Evolutionary conservation across 2,797 vertebrate genomes (phyloP).

Genomic region (Nasua narica): DNA sequence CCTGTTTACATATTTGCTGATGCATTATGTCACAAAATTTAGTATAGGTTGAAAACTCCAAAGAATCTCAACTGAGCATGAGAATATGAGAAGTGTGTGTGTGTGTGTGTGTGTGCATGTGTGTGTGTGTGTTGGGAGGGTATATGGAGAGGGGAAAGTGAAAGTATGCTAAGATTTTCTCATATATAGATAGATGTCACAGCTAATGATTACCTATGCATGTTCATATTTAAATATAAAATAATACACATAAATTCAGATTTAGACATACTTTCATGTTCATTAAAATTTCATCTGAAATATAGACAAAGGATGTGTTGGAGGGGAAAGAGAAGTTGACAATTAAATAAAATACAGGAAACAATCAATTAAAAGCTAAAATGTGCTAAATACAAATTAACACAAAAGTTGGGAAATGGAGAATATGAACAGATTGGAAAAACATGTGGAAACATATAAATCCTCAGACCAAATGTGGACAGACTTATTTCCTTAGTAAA

Average conservation of each 20-base stretch:
- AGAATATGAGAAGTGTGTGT: not conserved
- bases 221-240: not conserved
- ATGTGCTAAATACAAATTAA: not conserved
- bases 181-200: not conserved
- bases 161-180: not conserved
- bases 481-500: not conserved
- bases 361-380: not conserved
- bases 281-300: not conserved
- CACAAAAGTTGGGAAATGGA: not conserved
- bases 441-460: not conserved
- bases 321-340: not conserved
- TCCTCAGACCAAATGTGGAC: not conserved
- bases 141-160: not conserved
- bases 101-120: not conserved
- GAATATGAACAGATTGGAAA: not conserved
- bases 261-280: not conserved
- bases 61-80: not conserved
- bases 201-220: not conserved
- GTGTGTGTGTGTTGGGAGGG: not conserved
- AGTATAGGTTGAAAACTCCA: not conserved
- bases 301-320: not conserved
- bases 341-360: not conserved
- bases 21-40: not conserved
- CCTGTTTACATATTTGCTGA: conserved; percentile 24
- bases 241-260: not conserved